A percentile compares a stretch with the other conserved stretches of the same genome.
Evolutionary conservation across 2,113 vertebrate genomes (phyloP).

Genomic region (Barnardius zonarius): DNA sequence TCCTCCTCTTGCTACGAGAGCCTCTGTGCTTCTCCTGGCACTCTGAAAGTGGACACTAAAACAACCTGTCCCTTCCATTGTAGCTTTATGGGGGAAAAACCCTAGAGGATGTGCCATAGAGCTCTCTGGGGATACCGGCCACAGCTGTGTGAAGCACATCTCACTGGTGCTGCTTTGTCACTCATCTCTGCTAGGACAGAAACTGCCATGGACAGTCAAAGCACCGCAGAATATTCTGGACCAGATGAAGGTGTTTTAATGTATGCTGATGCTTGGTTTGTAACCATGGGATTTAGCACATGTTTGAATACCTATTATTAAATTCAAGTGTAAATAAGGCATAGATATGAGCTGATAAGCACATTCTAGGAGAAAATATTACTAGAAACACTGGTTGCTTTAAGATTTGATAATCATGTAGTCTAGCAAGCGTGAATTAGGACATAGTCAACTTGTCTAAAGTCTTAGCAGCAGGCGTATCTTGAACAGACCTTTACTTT

Average conservation of each 20-base stretch:
- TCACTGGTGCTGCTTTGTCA: background rate
- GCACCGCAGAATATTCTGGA: background rate
- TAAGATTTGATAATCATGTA: background rate
- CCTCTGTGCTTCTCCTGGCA: background rate
- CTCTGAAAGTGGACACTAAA: fast-evolving
- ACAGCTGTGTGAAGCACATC: fast-evolving
- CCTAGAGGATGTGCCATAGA: background rate
- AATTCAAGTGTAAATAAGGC: background rate
- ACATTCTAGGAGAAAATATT: background rate
- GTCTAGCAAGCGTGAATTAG: background rate
- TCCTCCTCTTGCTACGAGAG: background rate
- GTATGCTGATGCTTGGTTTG: background rate
- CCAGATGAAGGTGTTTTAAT: background rate
- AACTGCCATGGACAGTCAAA: background rate
- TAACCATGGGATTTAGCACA: background rate
- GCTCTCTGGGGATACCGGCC: background rate
- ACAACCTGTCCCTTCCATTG: background rate
- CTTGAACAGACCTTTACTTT: background rate
- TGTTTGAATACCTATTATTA: background rate
- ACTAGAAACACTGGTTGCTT: background rate
- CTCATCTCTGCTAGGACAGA: background rate
- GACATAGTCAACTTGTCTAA: background rate
- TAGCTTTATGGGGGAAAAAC: background rate
- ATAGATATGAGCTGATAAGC: slow-evolving; percentile 18
- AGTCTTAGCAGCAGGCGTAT: background rate